Evolutionary conservation across 2,888 invertebrate species (phyloP), one percentile per base, ranked within the genome.

Genomic region (Tolmerus cingulatus): DNA sequence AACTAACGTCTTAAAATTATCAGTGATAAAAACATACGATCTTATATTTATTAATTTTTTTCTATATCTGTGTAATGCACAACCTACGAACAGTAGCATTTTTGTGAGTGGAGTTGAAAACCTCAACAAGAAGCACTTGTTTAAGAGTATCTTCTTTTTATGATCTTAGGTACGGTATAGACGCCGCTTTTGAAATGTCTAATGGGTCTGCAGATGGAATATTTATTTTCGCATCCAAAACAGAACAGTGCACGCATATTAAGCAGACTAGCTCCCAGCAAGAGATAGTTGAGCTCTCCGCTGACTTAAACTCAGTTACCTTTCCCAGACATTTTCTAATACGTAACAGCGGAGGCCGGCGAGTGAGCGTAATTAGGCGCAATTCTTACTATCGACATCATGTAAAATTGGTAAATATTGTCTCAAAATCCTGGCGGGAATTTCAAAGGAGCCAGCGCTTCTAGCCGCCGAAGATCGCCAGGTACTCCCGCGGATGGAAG

Each of bases 321-420:
- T 27, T 7, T 46, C 12, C 43, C 82, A 37, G n/a, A 19, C 51
- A 55, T 51, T 9, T 57, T 82, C 82, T 82, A 82, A 82, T 82
- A 82, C 82, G 82, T 82, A 57, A 82, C 82, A 66, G 66, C 34
- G 37, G 57, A 34, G 57, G n/a, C 7, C 57, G 37, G 34, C 34
- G n/a, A 37, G n/a, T 19, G 85, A n/a, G 46, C 34, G 34, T 85
- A 85, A 85, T 85, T 85, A 85, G 85, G 34, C n/a, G 12, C 74
- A 27, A 74, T 85, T 85, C 85, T 85, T 85, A 46, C 43, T 9
- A 30, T 74, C 74, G 85, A 74, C 85, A 85, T 85, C 34, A 85
- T 74, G 85, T 85, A 85, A 85, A 74, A 74, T 85, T 34, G 74
- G 85, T 85, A 85, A 85, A 85, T 74, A 85, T 74, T 85, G 57